These are phyloP conservation scores for Thaleichthys pacificus DNA, from an alignment of 2,797 vertebrate species.

Conservation along the genomic window DNA sequence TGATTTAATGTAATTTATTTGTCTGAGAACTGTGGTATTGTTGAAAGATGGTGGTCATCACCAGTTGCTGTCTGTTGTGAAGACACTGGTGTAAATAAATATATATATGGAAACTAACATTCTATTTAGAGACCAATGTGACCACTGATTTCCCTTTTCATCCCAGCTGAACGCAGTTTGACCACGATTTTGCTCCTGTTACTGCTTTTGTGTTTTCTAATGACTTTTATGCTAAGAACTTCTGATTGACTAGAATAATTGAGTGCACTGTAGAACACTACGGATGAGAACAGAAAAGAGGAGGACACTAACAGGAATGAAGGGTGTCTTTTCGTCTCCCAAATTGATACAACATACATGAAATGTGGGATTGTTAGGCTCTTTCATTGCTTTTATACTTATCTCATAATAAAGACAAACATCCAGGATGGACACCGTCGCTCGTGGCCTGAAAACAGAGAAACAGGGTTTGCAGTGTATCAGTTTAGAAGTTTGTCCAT, in stretches of 20 bases:
- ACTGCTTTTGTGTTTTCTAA: not conserved
- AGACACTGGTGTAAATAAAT: not conserved
- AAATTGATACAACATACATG: too few species aligned
- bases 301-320: too few species aligned
- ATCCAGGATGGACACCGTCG: not conserved
- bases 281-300: too few species aligned
- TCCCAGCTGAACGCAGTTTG: not conserved
- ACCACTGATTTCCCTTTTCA: not conserved
- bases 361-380: too few species aligned
- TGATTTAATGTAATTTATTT: constrained; percentile 8
- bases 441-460: not conserved
- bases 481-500: too few species aligned
- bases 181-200: not conserved
- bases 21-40: not conserved
- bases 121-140: not conserved
- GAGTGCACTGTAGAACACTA: too few species aligned
- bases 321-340: too few species aligned
- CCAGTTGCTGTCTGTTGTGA: not conserved
- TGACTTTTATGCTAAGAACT: not conserved
- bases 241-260: not conserved
- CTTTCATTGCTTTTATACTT: not conserved
- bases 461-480: too few species aligned
- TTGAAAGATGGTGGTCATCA: not conserved
- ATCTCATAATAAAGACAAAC: not conserved
- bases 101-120: not conserved